Base-by-base conservation (phyloP, 2,113 vertebrate genomes). In the Sebastes schlegelii region DNA sequence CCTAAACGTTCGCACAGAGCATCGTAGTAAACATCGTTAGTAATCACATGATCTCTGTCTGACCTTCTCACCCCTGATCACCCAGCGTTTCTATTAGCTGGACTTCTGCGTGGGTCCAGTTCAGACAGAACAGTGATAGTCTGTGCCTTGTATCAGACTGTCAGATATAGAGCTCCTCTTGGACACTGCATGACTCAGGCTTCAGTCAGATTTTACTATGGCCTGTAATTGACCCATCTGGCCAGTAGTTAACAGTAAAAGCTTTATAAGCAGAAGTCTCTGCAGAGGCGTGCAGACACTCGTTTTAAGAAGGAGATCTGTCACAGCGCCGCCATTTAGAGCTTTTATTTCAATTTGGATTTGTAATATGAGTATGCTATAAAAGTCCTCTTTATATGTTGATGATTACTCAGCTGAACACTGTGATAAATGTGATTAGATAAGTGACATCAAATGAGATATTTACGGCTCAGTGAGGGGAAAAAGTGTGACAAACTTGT, bases 181-280 rank as follows among this genome's bases (percentile, higher is more conserved):
- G 87, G 84, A 90, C 89, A 88, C 85, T 87, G 81, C 73, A 48
- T 95, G 94, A 95, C 89, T 96, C 94, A 94, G 66, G 75, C 80
- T 74, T 86, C 79, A 82, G 87, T 92, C 86, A 92, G 89, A 86
- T 88, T 92, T 93, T 90, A 92, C 87, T 83, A 86, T 86, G 91
- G 86, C 83, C 92, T 90, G 85, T 94, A 91, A 94, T 94, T 90
- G 94, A 93, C 92, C 91, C 86, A 94, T 94, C 93, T 93, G 89
- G 45, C 75, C 72, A 48, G 90, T 86, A 85, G 92, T 93, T 92
- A 91, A 94, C 93, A 94, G 89, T 91, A 87, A 94, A 93, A 89
- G 91, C 94, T 93, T 92, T 89, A 89, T 92, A 90, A 90, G 91
- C 90, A 88, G 57, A 91, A 80, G 84, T 79, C 89, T 88, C 87